Evolutionary conservation across 1,140 invertebrate species (phyloP).

Genomic region (Neodiprion fabricii): DNA sequence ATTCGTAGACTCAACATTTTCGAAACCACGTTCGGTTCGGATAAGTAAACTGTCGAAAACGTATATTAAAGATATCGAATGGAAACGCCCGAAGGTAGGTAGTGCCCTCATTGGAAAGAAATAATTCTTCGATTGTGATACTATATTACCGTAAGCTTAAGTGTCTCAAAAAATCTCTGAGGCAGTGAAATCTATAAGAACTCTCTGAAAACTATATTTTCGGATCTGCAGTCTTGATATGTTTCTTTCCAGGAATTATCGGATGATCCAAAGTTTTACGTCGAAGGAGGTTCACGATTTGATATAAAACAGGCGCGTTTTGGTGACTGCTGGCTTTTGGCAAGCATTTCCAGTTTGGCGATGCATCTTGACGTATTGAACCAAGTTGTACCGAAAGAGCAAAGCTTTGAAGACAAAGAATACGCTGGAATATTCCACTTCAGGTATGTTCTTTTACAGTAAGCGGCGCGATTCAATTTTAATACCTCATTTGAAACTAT

Average conservation of each 20-base stretch:
- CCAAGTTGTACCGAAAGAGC: constrained; percentile 94
- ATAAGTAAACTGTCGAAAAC: too few relatives aligned
- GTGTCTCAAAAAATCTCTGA: not conserved
- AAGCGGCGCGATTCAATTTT: not conserved
- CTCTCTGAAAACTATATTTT: not conserved
- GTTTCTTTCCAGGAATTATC: constrained; percentile 34
- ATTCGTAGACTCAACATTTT: constrained; percentile 91
- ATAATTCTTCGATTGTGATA: not conserved
- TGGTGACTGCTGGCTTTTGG: constrained; percentile 97
- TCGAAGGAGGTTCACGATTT: constrained; percentile 94
- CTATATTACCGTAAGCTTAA: not conserved
- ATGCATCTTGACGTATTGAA: constrained; percentile 87
- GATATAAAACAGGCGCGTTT: constrained; percentile 97
- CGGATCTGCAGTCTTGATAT: too few relatives aligned
- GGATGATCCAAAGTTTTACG: constrained; percentile 87
- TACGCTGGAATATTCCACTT: constrained; percentile 96
- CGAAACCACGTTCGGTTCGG: constrained; percentile 68
- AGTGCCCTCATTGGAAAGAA: not conserved
- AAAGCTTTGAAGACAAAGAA: constrained; percentile 86
- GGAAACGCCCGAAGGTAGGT: constrained; percentile 78
- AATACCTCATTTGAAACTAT: not conserved
- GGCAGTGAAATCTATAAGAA: not conserved
- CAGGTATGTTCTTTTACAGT: constrained; percentile 62
- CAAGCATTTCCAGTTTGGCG: constrained; percentile 94
- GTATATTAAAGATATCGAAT: constrained; percentile 61